Conservation (phyloP, 1,140 invertebrate species). For the Apocrypta bakeri region DNA sequence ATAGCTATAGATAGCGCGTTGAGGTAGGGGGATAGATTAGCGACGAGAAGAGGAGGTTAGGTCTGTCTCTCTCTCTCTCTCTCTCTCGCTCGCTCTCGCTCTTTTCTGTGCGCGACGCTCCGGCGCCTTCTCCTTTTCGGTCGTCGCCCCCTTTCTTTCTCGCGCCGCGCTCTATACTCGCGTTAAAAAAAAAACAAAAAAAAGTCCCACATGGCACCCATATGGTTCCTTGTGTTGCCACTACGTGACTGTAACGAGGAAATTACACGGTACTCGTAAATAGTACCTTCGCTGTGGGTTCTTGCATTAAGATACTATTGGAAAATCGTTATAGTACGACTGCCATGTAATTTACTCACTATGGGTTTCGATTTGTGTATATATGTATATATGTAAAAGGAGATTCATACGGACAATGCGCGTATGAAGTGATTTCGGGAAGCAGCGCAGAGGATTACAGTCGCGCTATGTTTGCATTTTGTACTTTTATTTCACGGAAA, state of each 20-base stretch:
- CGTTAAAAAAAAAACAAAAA: too few relatives aligned
- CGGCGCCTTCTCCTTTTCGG: constrained; percentile 41
- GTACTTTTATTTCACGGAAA: not conserved
- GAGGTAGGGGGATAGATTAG: not conserved
- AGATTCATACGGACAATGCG: not conserved
- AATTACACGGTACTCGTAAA: too few relatives aligned
- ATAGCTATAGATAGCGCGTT: too few relatives aligned
- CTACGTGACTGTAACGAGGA: too few relatives aligned
- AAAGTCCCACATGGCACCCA: too few relatives aligned
- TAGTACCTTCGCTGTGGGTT: too few relatives aligned
- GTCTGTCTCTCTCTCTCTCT: not conserved
- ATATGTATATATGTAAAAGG: not conserved
- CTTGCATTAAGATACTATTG: too few relatives aligned
- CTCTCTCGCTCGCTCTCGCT: not conserved
- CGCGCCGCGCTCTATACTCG: constrained; percentile 48
- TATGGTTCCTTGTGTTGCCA: too few relatives aligned
- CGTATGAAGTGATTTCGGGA: not conserved
- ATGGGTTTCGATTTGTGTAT: too few relatives aligned
- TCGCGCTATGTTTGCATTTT: not conserved
- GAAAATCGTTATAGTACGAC: too few relatives aligned
- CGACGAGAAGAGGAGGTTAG: not conserved
- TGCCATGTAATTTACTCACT: too few relatives aligned
- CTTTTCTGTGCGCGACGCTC: constrained; percentile 14
- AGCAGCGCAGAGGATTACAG: not conserved
- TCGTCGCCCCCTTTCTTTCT: constrained; percentile 55